phyloP scores from a whole-genome alignment of 2,888 invertebrate genomes.

The Amiota mariae region DNA sequence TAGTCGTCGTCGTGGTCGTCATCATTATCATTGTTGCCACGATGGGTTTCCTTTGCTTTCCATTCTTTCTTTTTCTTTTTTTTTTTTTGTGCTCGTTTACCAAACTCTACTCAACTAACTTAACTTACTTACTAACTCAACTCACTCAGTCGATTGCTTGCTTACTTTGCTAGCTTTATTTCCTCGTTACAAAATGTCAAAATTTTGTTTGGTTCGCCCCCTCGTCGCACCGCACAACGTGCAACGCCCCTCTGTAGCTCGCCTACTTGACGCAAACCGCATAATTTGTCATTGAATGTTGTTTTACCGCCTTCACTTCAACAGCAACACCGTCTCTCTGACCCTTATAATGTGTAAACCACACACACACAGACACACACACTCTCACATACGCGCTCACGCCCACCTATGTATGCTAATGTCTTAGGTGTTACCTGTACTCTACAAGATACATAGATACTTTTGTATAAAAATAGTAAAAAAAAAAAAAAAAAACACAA shows the following conservation, averaged over 20 bases:
- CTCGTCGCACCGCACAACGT: slow-evolving; percentile 54
- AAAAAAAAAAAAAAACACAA: slow-evolving; percentile 5
- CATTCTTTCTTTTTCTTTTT: background rate
- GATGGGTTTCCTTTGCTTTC: background rate
- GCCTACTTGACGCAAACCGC: slow-evolving; percentile 47
- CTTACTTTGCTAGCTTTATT: slow-evolving; percentile 21
- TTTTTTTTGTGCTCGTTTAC: background rate
- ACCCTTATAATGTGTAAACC: too few species aligned
- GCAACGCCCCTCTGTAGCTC: slow-evolving; percentile 49
- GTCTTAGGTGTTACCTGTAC: slow-evolving; percentile 57
- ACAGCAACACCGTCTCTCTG: background rate
- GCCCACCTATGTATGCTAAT: slow-evolving; percentile 46
- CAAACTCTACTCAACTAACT: too few species aligned
- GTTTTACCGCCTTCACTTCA: slow-evolving; percentile 40
- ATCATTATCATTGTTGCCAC: slow-evolving; percentile 32
- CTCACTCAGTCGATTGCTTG: too few species aligned
- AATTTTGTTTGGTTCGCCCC: slow-evolving; percentile 47
- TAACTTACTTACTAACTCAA: too few species aligned
- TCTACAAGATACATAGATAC: background rate
- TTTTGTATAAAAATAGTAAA: too few species aligned
- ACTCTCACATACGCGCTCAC: background rate
- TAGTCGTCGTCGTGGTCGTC: background rate
- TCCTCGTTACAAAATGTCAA: slow-evolving; percentile 63
- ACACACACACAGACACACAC: slow-evolving; percentile 3
- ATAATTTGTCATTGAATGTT: slow-evolving; percentile 69